Percentiles rank a stretch among this genome's conserved stretches.
Evolutionary conservation across 1,140 invertebrate species (phyloP).

Genomic region (Nasonia giraulti): DNA sequence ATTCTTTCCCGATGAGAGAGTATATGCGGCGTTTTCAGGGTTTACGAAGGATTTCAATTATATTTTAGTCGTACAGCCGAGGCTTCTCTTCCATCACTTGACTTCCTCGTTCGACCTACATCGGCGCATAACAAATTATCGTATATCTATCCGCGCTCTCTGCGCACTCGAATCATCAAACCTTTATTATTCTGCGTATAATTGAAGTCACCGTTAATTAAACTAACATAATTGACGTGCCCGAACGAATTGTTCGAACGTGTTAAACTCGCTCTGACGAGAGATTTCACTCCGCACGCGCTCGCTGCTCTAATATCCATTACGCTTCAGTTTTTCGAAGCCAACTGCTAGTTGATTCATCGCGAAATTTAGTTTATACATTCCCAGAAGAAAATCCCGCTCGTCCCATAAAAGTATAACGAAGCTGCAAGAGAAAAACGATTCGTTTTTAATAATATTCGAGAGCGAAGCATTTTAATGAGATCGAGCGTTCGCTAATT

Average conservation of each 20-base stretch:
- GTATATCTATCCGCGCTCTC: background rate
- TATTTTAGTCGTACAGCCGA: no score
- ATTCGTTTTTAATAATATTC: background rate
- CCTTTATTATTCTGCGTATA: conserved; percentile 32
- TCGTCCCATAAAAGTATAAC: background rate
- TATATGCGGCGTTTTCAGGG: no score
- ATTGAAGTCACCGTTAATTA: conserved; percentile 21
- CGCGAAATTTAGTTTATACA: no score
- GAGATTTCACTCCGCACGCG: background rate
- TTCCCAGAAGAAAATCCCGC: no score
- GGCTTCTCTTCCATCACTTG: no score
- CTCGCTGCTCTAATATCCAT: no score
- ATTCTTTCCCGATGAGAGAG: no score
- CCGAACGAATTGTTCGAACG: conserved; percentile 28
- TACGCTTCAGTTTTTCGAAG: no score
- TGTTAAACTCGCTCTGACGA: background rate
- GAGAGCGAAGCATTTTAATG: conserved; percentile 8
- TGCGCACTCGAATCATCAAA: conserved; percentile 4
- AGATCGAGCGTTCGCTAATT: conserved; percentile 1
- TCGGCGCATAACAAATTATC: background rate
- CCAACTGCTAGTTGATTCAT: no score
- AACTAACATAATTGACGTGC: conserved; percentile 15
- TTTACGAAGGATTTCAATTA: no score
- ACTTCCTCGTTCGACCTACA: conserved; percentile 6
- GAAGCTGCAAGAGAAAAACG: background rate